Evolutionary conservation across 2,113 vertebrate species (phyloP).

Genomic region (Xerus inauris): DNA sequence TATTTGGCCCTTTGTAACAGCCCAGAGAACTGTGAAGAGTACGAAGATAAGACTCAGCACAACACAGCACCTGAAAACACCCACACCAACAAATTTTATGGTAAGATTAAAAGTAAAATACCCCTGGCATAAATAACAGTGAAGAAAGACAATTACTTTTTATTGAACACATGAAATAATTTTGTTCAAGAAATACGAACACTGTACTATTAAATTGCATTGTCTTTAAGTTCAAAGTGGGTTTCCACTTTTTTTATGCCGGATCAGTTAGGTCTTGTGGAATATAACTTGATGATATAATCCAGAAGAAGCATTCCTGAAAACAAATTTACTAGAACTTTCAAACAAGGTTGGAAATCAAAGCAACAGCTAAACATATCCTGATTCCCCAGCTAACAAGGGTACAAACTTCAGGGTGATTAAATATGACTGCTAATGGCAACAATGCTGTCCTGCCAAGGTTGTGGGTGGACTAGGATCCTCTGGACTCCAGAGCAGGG

Average conservation of each 20-base stretch:
- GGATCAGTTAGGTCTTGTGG: background rate
- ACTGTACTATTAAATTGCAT: background rate
- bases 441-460: background rate
- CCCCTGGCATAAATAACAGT: background rate
- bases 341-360: background rate
- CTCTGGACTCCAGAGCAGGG: background rate
- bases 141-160: background rate
- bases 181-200: background rate
- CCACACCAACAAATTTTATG: background rate
- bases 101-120: background rate
- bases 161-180: background rate
- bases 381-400: background rate
- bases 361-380: background rate
- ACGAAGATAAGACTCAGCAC: background rate
- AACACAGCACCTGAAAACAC: background rate
- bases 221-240: background rate
- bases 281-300: background rate
- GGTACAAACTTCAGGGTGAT: rapidly evolving
- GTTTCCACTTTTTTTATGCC: background rate
- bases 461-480: background rate
- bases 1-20: background rate
- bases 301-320: background rate
- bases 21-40: background rate
- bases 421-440: background rate
- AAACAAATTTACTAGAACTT: background rate